Conservation (phyloP, 1,140 invertebrate genomes). For the Neodiprion lecontei region DNA sequence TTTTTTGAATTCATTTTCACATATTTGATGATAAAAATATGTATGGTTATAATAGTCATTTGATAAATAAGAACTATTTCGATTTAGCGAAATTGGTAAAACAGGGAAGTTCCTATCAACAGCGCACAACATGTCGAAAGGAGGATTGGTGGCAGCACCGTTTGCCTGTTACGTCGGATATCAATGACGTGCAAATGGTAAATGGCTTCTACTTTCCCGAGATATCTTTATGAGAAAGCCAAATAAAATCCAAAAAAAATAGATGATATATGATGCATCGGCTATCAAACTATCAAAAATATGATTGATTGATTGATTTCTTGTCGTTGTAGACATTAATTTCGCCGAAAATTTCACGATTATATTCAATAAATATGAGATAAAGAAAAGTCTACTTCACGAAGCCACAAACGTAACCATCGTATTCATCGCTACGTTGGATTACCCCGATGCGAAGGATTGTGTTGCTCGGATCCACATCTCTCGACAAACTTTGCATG, state of each 20-base stretch:
- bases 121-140: no score
- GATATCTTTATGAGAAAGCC: constrained; percentile 48
- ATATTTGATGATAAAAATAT: no score
- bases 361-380: constrained; percentile 32
- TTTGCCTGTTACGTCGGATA: constrained; percentile 40
- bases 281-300: constrained; percentile 42
- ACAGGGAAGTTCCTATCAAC: no score
- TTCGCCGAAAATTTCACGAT: constrained; percentile 33
- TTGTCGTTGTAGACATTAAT: constrained; percentile 38
- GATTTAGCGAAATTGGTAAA: no score
- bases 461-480: constrained; percentile 40
- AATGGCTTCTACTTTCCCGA: constrained; percentile 50
- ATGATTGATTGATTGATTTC: constrained; percentile 45
- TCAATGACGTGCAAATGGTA: constrained; percentile 49
- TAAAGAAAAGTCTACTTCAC: constrained; percentile 30
- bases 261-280: constrained; percentile 55
- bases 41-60: no score
- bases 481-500: constrained; percentile 48
- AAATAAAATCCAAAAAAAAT: constrained; percentile 53
- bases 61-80: no score
- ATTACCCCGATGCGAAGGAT: constrained; percentile 50
- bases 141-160: constrained; percentile 33
- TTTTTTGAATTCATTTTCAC: no score
- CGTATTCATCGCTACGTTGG: constrained; percentile 42
- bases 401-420: constrained; percentile 44